These are phyloP conservation scores for Drosophila lowei DNA, from an alignment of 1,140 invertebrate genomes.

Conservation along the genomic window DNA sequence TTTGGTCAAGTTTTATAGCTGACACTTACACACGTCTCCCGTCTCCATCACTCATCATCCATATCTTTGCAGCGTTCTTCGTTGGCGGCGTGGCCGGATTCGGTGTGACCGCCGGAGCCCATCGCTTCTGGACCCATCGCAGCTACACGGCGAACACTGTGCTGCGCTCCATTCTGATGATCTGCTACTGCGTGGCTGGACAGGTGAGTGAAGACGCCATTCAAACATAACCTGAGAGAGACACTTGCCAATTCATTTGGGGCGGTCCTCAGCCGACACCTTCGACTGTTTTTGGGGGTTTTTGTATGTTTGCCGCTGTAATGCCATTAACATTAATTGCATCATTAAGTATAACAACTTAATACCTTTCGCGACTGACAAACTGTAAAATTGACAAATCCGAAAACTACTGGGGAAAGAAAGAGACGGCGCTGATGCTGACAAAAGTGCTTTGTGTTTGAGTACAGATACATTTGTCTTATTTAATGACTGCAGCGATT, in stretches of 20 bases:
- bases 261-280: conserved; percentile 13
- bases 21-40: background rate
- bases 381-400: conserved; percentile 53
- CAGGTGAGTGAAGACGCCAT: conserved; percentile 83
- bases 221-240: conserved; percentile 35
- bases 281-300: conserved; percentile 11
- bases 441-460: conserved; percentile 38
- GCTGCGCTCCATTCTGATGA: conserved; percentile 87
- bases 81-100: conserved; percentile 85
- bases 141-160: conserved; percentile 92
- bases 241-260: conserved; percentile 38
- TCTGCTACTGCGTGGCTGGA: conserved; percentile 88
- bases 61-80: conserved; percentile 83
- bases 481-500: conserved; percentile 68
- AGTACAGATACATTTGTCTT: conserved; percentile 70
- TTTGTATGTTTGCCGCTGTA: conserved; percentile 22
- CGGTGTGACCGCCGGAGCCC: conserved; percentile 92
- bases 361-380: conserved; percentile 59
- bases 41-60: background rate
- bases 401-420: conserved; percentile 27
- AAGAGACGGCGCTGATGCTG: conserved; percentile 3
- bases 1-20: conserved; percentile 41
- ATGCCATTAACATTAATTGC: conserved; percentile 78
- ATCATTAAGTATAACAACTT: conserved; percentile 76
- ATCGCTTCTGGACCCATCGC: conserved; percentile 93